Evolutionary conservation across 2,888 invertebrate species (phyloP), one percentile per base, ranked within the genome.

Genomic region (Vannuccia rotundouncinata): DNA sequence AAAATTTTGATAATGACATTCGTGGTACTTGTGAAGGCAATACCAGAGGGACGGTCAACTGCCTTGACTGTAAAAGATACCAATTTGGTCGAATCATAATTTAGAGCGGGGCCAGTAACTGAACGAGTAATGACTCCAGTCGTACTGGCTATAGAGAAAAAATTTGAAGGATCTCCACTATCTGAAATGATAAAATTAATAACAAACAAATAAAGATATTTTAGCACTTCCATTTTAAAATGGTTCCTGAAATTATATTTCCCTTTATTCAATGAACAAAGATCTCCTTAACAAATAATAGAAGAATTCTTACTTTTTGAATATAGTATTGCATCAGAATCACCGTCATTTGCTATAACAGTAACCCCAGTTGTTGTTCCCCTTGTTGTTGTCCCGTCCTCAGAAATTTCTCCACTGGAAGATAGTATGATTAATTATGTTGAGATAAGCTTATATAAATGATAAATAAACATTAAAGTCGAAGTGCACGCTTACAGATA

Each of bases 121-220:
- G 66, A 66, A 22, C 66, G 66, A 66, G 66, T 77, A 27, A 77
- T 59, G 22, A 31, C 77, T 25, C 77, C 77, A 5, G 31, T 77
- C 17, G 31, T 77, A 17, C 29, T 27, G 13, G 28, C 31, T 1
- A 77, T 31, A 59, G 31, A 29, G 29, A 77, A 31, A 27, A 29
- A 77, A 31, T 31, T 77, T 28, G 17, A 29, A 17, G 22, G 66
- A 22, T 66, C 66, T 13, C 66, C 66, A 22, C 10, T 2, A 27
- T 2, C 66, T 66, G 25, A n/a, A 22, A n/a, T 22, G 22, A 66
- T 13, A 45, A 5, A 45, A 17, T 10, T 45, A 45, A 45, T 10
- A 45, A 45, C 17, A 17, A 5, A 45, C 17, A 45, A 45, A 10
- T 45, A 45, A 45, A 17, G 45, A 45, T 10, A 45, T 5, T 45